Base-by-base conservation (phyloP, 2,113 vertebrate genomes). In the Galemys pyrenaicus region DNA sequence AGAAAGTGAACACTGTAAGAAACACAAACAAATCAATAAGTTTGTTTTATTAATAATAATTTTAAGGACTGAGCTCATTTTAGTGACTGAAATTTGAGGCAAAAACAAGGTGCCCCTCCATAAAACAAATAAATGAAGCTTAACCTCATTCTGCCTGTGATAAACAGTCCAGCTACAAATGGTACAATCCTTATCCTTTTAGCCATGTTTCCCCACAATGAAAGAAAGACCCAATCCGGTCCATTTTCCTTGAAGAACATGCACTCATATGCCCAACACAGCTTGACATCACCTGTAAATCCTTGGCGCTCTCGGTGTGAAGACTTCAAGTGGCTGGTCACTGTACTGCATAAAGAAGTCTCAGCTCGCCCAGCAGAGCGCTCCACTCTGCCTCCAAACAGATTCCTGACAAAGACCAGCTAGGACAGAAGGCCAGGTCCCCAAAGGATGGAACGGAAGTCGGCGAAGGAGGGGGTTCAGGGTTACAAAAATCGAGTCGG, bases 91-190 rank as follows among this genome's bases (percentile, higher is more conserved):
- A 70, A 81, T 78, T 62, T 58, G 32, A 62, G 74, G 37, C 37
- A 26, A 94, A 89, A 62, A 16, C 11, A 93, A 22, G 26, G 15
- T 35, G 9, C 46, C 58, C 65, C 12, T 56, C 30, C 11, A 85
- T 64, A 73, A 96, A 84, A 79, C 17, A 73, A 95, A 49, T 73
- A 51, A 94, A 56, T 60, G 26, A 82, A 20, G 86, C 46, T 89
- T 89, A 51, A 54, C 39, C 6, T 75, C n/a, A 0, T 67, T 71
- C 22, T 82, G 30, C 15, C 46, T 49, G 44, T 19, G 5, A 4
- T 49, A 24, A 41, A 54, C 19, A 77, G 5, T 35, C 3, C 54
- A 11, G 32, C 32, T 82, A 88, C 73, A 56, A 86, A 88, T 62
- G 39, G 68, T 11, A 87, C 54, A 70, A 67, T 30, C 2, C 58